Conservation (phyloP, 2,888 invertebrate species). For the Drosophila demipolita region DNA sequence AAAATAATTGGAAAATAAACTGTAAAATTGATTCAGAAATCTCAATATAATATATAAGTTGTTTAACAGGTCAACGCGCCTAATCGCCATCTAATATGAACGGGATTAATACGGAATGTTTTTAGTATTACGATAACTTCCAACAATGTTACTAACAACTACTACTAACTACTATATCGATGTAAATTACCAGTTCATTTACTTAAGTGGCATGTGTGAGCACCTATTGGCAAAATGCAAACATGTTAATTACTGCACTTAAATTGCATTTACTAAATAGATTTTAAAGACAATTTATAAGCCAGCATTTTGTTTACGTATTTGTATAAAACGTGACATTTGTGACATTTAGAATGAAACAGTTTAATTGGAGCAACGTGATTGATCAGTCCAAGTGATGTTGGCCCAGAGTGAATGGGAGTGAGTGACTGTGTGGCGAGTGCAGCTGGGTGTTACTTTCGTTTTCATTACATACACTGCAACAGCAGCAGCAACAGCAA, state of each 20-base stretch:
- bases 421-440: slow-evolving; percentile 39
- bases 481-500: slow-evolving; percentile 14
- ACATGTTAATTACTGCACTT: slow-evolving; percentile 24
- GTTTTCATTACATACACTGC: slow-evolving; percentile 74
- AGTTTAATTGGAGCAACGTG: slow-evolving; percentile 7
- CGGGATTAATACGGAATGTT: not conserved
- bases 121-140: slow-evolving; percentile 24
- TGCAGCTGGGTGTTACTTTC: slow-evolving; percentile 73
- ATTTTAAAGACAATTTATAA: not conserved
- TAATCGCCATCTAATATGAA: not conserved
- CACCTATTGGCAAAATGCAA: slow-evolving; percentile 4
- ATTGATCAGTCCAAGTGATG: slow-evolving; percentile 42
- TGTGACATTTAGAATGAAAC: slow-evolving; percentile 3
- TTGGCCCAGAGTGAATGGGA: slow-evolving; percentile 34
- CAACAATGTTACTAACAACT: not conserved
- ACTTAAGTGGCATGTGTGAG: slow-evolving; percentile 1
- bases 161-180: too few relatives aligned
- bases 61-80: slow-evolving; percentile 29
- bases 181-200: slow-evolving; percentile 4
- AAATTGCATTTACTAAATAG: slow-evolving; percentile 1
- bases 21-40: not conserved
- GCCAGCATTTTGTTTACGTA: not conserved
- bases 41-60: slow-evolving; percentile 12
- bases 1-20: not conserved
- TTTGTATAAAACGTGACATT: not conserved